Evolutionary conservation across 2,113 vertebrate genomes (phyloP).

Genomic region (human): GRCh38 chr14:73721501-73722000

Average conservation of each 20-base stretch:
- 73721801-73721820: background rate
- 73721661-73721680: background rate
- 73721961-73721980: background rate
- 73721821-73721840: background rate
- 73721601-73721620: background rate
- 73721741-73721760: background rate
- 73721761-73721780: background rate
- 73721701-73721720: background rate
- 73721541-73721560: background rate
- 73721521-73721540: conserved; percentile 60
- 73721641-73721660: background rate
- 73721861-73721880: background rate
- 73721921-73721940: background rate
- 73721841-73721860: background rate
- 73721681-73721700: background rate
- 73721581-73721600: background rate
- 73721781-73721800: background rate
- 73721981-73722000: background rate
- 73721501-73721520: conserved; percentile 85
- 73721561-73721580: background rate
- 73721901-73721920: background rate
- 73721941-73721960: background rate
- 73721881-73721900: background rate
- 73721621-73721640: background rate
- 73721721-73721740: background rate